Base-by-base conservation (phyloP, 2,797 vertebrate species). In the Melanotaenia trifasciata region DNA sequence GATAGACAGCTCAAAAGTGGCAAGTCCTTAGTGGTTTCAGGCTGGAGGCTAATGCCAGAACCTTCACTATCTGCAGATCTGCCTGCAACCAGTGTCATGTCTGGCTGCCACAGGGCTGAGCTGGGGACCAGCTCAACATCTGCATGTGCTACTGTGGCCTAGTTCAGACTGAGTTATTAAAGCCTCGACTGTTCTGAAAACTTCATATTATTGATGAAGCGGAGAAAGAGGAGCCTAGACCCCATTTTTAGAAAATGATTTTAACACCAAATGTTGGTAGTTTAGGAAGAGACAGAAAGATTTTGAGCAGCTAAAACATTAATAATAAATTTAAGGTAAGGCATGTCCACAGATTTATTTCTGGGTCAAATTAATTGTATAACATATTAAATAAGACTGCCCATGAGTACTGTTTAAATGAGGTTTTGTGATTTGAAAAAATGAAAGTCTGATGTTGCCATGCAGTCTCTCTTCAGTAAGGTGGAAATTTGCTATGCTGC, bases 101-200 rank as follows among this genome's bases (percentile, higher is more conserved):
- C 72, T 72, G 77, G 63, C 73, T 63, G 69, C 80, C 63, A 64
- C 38, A 3, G 78, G 63, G 72, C 68, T 22, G 65, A 72, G 74
- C 77, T 59, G 45, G 82, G 81, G 85, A 83, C 79, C 63, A 40
- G 76, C 80, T 66, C 74, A 70, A 87, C 87, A 90, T 90, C 84
- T 89, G 89, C 87, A 87, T 81, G 79, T 59, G 71, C 78, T 64
- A 80, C 87, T 33, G 57, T 93, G 93, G 83, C 94, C 94, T 90
- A 93, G 75, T 93, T 94, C 91, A 87, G 79, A 74, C 83, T 88
- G 80, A 90, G 72, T 79, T 78, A 88, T 90, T 74, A 79, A 71
- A 56, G 65, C 81, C 62, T 66, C 18, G 0, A 72, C 79, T 33
- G 53, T 79, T 72, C 63, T 53, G 79, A 80, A 77, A 81, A 53